Evolutionary conservation across 2,113 vertebrate genomes (phyloP), one percentile per base, ranked within the genome.

Genomic region (Calonectris borealis): DNA sequence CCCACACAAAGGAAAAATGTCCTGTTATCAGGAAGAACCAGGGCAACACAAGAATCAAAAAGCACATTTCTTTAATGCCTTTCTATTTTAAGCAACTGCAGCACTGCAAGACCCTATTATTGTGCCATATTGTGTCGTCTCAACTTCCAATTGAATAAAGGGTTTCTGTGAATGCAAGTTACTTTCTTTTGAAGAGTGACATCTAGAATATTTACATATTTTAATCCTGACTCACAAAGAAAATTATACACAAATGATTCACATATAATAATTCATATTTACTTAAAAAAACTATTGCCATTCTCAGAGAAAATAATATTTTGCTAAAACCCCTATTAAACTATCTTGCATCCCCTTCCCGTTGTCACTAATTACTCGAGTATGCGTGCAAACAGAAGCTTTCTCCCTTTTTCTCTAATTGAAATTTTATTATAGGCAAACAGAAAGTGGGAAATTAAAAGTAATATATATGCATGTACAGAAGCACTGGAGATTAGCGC

Each of bases 351-450:
- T 88, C 77, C 68, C 9, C 80, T 97, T 97, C 62, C 77, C 5
- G 4, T 93, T 65, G 34, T 71, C 90, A 94, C 91, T 98, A 97
- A 97, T 97, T 98, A 89, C 64, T 58, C 11, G 22, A 75, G 44
- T 93, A 80, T 73, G 36, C 58, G 10, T 83, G 73, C 95, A 97
- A 96, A 97, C 64, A 97, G 82, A 91, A 95, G 34, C 68, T 92
- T 96, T 96, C 62, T 93, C 64, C 44, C 12, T 82, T 61, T 90
- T 90, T 58, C 42, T 90, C 88, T 96, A 97, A 96, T 97, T 96
- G 96, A 97, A 96, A 96, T 96, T 97, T 94, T 94, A 91, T 94
- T 97, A 83, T 87, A 92, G 36, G 65, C 92, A 98, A 98, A 90
- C 80, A 93, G 90, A 97, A 66, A 93, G 16, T 68, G 64, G 62